Conservation (phyloP, 2,113 vertebrate genomes). For the Centropus unirufus region DNA sequence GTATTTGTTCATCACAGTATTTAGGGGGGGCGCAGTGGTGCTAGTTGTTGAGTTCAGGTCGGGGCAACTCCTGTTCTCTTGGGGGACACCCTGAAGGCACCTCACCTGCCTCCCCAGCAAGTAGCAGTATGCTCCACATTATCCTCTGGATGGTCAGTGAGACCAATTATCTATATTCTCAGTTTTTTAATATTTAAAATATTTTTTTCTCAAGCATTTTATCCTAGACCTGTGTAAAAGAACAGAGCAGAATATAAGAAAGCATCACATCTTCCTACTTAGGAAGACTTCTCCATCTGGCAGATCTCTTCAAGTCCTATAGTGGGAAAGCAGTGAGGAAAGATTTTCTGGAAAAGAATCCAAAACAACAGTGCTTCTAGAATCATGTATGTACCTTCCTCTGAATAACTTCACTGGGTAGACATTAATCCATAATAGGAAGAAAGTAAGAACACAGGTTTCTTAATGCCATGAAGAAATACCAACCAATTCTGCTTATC, state of each 20-base stretch:
- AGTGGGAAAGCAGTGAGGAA: background rate
- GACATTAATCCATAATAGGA: background rate
- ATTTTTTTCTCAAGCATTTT: background rate
- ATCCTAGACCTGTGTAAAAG: background rate
- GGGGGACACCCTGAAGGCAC: no score
- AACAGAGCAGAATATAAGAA: background rate
- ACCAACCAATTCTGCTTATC: background rate
- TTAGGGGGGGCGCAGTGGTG: no score
- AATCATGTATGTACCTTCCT: background rate
- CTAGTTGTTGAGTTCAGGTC: no score
- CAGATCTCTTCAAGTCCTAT: background rate
- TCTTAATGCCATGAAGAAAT: background rate
- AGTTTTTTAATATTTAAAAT: background rate
- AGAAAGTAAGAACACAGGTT: accelerated
- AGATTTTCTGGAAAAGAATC: background rate
- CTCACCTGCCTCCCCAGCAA: no score
- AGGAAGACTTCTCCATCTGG: background rate
- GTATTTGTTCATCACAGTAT: no score
- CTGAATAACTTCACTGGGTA: background rate
- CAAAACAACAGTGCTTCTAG: background rate
- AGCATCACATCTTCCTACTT: background rate
- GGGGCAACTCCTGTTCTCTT: no score
- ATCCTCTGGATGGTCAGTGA: no score
- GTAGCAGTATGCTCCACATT: no score
- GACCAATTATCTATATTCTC: background rate